Percentiles rank a stretch among this genome's conserved stretches.
phyloP scores from a whole-genome alignment of 2,113 vertebrate genomes.

The Smithornis capensis region DNA sequence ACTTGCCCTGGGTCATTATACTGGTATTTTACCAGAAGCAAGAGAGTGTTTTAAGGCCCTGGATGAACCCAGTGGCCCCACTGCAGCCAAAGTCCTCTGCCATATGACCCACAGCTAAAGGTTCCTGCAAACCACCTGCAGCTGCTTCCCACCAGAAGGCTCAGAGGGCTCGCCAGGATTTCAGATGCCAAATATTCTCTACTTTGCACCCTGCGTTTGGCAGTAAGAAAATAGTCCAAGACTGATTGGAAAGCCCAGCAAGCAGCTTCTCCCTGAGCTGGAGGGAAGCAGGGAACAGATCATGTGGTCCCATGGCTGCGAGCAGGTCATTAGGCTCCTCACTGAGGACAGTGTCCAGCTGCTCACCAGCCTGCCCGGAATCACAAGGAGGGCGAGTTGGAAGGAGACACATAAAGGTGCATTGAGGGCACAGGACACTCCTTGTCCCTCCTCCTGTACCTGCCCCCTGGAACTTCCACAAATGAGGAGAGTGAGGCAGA shows the following conservation, averaged over 20 bases:
- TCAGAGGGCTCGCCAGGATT: neutral
- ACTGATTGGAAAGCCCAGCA: neutral
- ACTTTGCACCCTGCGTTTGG: neutral
- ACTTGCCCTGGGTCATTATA: neutral
- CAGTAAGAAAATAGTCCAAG: too few relatives aligned
- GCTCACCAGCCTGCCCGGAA: neutral
- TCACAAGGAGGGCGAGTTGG: fast-evolving
- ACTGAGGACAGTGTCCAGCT: fast-evolving
- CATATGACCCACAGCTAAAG: neutral
- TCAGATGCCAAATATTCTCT: neutral
- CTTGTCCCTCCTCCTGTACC: neutral
- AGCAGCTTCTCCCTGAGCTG: neutral
- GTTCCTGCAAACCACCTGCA: neutral
- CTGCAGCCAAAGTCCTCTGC: neutral
- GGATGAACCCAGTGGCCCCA: neutral
- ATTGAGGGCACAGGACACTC: neutral
- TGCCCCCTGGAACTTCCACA: neutral
- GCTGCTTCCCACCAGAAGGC: neutral
- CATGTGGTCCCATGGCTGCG: too few relatives aligned
- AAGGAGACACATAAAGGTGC: fast-evolving
- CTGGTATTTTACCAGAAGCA: neutral
- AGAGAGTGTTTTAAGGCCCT: neutral
- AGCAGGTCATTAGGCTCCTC: too few relatives aligned
- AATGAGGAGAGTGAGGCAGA: neutral
- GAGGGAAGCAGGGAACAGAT: neutral